A percentile compares a stretch with the other conserved stretches of the same genome.
Evolutionary conservation across 2,888 invertebrate genomes (phyloP).

Genomic region (Amphipoea lucens): DNA sequence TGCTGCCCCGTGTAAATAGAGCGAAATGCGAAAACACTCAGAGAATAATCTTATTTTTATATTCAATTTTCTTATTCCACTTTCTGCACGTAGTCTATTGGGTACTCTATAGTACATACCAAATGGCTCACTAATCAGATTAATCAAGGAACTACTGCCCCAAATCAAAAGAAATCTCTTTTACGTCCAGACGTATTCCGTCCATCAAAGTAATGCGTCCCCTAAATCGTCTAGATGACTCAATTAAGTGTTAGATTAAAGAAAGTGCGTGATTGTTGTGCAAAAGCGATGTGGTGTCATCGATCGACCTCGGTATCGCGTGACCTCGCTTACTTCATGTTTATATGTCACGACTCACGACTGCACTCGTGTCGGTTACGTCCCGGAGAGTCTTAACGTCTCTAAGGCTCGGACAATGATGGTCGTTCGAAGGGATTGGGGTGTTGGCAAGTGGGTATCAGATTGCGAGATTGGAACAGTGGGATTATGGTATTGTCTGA

Average conservation of each 20-base stretch:
- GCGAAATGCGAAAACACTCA: slow-evolving; percentile 29
- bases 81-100: slow-evolving; percentile 16
- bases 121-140: slow-evolving; percentile 27
- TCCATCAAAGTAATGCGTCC: slow-evolving; percentile 47
- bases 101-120: slow-evolving; percentile 3
- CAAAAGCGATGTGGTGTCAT: slow-evolving; percentile 63
- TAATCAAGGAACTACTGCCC: slow-evolving; percentile 27
- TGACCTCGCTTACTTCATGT: slow-evolving; percentile 55
- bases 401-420: slow-evolving; percentile 24
- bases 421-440: slow-evolving; percentile 20
- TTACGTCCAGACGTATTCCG: slow-evolving; percentile 45
- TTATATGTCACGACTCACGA: slow-evolving; percentile 38
- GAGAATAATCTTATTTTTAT: slow-evolving; percentile 21
- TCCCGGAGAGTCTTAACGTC: slow-evolving; percentile 27
- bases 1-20: slow-evolving; percentile 22
- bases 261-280: slow-evolving; percentile 67
- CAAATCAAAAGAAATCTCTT: slow-evolving; percentile 49
- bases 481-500: slow-evolving; percentile 43
- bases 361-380: slow-evolving; percentile 35
- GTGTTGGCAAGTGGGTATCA: slow-evolving; percentile 46
- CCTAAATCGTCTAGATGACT: slow-evolving; percentile 58
- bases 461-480: slow-evolving; percentile 53
- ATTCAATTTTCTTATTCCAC: slow-evolving; percentile 15
- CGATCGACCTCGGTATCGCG: slow-evolving; percentile 64
- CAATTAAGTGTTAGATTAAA: slow-evolving; percentile 64